Evolutionary conservation across 2,888 invertebrate species (phyloP).

Genomic region (Diadromus collaris): DNA sequence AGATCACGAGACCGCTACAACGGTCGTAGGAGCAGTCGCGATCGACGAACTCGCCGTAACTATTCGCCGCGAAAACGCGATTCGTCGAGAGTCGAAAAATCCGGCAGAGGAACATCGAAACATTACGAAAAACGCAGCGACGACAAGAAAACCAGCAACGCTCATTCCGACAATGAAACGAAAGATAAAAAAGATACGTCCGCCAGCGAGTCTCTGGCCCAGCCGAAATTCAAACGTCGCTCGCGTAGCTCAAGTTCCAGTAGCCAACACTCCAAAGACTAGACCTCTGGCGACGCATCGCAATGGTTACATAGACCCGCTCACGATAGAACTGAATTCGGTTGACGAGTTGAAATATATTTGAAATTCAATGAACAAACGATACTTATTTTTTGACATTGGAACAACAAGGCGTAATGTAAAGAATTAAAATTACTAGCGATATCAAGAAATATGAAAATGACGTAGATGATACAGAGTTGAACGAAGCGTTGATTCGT

Average conservation of each 20-base stretch:
- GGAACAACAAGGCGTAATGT: slow-evolving; percentile 3
- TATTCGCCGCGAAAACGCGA: slow-evolving; percentile 72
- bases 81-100: slow-evolving; percentile 66
- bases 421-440: not conserved
- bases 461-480: not conserved
- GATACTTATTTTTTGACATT: slow-evolving; percentile 36
- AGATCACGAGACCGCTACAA: slow-evolving; percentile 72
- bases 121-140: slow-evolving; percentile 69
- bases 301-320: not conserved
- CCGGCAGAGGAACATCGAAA: slow-evolving; percentile 67
- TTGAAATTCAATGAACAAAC: slow-evolving; percentile 5
- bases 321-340: slow-evolving; percentile 1
- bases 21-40: slow-evolving; percentile 70
- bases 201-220: slow-evolving; percentile 60
- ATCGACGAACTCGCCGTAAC: slow-evolving; percentile 69
- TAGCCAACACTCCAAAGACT: slow-evolving; percentile 74
- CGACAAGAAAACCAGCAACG: slow-evolving; percentile 66
- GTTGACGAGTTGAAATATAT: slow-evolving; percentile 12
- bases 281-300: slow-evolving; percentile 38
- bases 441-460: slow-evolving; percentile 1
- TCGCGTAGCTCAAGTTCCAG: slow-evolving; percentile 74
- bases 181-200: slow-evolving; percentile 63
- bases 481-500: not conserved
- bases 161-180: slow-evolving; percentile 60
- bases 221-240: slow-evolving; percentile 74